These are phyloP conservation scores for Tetraodon nigroviridis DNA, from an alignment of 2,113 vertebrate genomes.

Conservation along the genomic window DNA sequence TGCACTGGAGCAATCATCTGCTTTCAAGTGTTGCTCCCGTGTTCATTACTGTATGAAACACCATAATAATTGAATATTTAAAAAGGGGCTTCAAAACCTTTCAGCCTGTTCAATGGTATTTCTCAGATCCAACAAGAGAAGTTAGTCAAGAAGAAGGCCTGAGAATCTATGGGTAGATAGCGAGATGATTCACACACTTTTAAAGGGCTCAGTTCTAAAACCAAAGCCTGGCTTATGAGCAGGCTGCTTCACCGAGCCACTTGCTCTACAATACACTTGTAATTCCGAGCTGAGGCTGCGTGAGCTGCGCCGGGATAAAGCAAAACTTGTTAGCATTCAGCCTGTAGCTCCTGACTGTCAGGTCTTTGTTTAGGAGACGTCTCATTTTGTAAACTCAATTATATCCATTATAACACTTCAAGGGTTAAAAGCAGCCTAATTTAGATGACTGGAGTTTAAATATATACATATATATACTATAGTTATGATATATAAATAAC, in stretches of 20 bases:
- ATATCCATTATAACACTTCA: constrained; percentile 10
- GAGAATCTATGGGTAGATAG: too few relatives aligned
- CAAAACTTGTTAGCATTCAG: constrained; percentile 56
- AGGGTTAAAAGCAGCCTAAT: background rate
- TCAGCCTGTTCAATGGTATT: too few relatives aligned
- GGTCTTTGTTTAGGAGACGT: constrained; percentile 43
- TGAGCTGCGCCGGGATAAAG: constrained; percentile 39
- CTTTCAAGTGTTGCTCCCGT: too few relatives aligned
- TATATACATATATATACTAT: too few relatives aligned
- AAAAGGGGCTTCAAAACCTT: too few relatives aligned
- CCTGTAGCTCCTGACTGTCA: constrained; percentile 39
- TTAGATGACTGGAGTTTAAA: background rate
- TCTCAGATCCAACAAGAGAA: too few relatives aligned
- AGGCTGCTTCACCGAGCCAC: constrained; percentile 16
- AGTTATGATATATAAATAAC: too few relatives aligned
- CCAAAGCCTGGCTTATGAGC: constrained; percentile 25
- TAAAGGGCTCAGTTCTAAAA: background rate
- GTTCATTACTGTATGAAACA: too few relatives aligned
- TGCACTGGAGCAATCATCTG: too few relatives aligned
- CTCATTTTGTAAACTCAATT: constrained; percentile 28
- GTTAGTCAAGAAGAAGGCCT: too few relatives aligned
- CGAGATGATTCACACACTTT: background rate
- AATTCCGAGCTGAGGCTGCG: constrained; percentile 46
- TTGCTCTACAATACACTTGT: constrained; percentile 26
- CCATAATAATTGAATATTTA: too few relatives aligned